phyloP scores from a whole-genome alignment of 2,113 vertebrate genomes.

The Sigmodon hispidus region DNA sequence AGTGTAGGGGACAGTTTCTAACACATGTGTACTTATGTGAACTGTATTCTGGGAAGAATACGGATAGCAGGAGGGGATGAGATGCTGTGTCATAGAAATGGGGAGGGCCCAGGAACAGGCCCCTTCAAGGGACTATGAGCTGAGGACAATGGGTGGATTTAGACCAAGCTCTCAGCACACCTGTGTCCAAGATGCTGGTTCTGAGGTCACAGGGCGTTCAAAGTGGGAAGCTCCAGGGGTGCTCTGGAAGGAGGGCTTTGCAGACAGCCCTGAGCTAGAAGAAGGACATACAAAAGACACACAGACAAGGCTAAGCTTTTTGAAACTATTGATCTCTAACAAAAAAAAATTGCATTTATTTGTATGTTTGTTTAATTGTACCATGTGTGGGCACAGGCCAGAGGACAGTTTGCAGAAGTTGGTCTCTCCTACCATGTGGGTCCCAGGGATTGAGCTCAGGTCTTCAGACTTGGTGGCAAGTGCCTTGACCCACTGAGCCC shows the following conservation, averaged over 20 bases:
- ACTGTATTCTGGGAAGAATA: not conserved
- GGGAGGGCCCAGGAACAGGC: too few relatives aligned
- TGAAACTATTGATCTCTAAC: not conserved
- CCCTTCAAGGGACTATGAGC: not conserved
- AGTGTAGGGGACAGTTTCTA: not conserved
- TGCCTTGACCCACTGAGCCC: not conserved
- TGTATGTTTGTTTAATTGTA: too few relatives aligned
- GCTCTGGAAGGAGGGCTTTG: not conserved
- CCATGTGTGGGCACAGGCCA: not conserved
- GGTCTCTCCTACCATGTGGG: not conserved
- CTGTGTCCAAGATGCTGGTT: not conserved
- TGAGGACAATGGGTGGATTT: not conserved
- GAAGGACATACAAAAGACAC: not conserved
- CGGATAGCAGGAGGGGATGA: rapidly evolving
- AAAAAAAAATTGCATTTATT: not conserved
- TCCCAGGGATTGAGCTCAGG: not conserved
- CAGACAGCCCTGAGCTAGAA: not conserved
- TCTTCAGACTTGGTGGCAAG: too few relatives aligned
- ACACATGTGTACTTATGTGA: not conserved
- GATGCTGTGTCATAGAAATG: too few relatives aligned
- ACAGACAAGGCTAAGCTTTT: not conserved
- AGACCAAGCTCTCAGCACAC: not conserved
- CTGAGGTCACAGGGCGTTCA: not conserved
- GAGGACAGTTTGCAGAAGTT: not conserved
- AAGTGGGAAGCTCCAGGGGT: too few relatives aligned